A percentile compares a stretch with the other conserved stretches of the same genome.
These are phyloP conservation scores for Drepanosiphum platanoidis DNA, from an alignment of 2,888 invertebrate genomes.

Conservation along the genomic window DNA sequence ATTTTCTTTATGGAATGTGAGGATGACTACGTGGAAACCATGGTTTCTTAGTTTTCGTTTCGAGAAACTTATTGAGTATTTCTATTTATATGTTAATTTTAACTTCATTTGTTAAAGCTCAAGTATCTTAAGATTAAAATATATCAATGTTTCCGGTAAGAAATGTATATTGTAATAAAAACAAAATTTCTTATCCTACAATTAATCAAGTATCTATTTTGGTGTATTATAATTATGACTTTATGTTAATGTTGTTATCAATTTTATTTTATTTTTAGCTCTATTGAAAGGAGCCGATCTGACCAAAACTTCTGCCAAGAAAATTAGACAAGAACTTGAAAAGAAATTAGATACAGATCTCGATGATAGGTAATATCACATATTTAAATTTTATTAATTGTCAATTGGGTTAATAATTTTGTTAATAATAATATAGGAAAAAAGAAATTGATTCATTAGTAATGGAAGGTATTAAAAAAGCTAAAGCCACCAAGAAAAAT, in stretches of 20 bases:
- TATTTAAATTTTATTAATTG: not conserved
- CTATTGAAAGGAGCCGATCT: slow-evolving; percentile 89
- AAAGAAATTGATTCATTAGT: slow-evolving; percentile 88
- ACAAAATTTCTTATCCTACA: no score
- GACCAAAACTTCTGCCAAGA: slow-evolving; percentile 85
- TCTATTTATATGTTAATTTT: no score
- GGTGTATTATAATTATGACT: no score
- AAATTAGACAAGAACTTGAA: slow-evolving; percentile 87
- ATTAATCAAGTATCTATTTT: no score
- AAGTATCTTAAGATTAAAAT: no score
- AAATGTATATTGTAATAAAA: no score
- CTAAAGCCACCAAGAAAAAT: slow-evolving; percentile 67
- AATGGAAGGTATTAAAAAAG: slow-evolving; percentile 76
- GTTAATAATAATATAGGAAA: slow-evolving; percentile 71
- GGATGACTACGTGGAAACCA: no score
- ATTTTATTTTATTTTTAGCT: slow-evolving; percentile 69
- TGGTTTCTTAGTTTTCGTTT: no score
- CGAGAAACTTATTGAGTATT: no score
- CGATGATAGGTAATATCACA: slow-evolving; percentile 70
- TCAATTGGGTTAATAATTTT: not conserved
- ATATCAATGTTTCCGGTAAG: no score
- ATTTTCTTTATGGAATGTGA: no score
- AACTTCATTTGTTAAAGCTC: no score
- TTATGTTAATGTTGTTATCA: not conserved
- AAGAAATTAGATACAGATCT: slow-evolving; percentile 82